phyloP scores from a whole-genome alignment of 2,888 invertebrate genomes.

The Caenorhabditis sp. region DNA sequence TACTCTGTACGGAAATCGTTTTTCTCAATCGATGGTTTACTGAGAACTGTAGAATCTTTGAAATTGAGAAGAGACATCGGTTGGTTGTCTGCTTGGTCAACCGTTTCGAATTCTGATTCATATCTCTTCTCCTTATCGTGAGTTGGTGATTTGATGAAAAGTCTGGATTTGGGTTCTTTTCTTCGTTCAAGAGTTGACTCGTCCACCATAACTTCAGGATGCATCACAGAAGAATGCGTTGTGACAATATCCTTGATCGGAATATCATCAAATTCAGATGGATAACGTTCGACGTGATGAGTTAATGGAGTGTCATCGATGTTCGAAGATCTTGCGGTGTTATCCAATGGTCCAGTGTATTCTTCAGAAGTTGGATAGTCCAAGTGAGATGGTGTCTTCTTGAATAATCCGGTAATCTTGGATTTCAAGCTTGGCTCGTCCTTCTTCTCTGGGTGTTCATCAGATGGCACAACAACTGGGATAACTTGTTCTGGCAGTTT shows the following conservation, averaged over 20 bases:
- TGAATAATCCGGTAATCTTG: constrained; percentile 1
- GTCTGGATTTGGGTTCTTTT: constrained; percentile 21
- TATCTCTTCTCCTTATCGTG: neutral
- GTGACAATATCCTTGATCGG: too few relatives aligned
- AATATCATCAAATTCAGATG: too few relatives aligned
- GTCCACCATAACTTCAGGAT: neutral
- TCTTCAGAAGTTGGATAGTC: constrained; percentile 20
- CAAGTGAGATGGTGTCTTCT: constrained; percentile 1
- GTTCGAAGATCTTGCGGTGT: constrained; percentile 16
- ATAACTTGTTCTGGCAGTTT: neutral
- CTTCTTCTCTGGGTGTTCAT: neutral
- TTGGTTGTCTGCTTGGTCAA: constrained; percentile 1
- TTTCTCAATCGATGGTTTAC: too few relatives aligned
- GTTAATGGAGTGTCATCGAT: constrained; percentile 21
- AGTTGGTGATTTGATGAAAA: neutral
- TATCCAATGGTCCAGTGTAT: constrained; percentile 41
- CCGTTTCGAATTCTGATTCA: constrained; percentile 8
- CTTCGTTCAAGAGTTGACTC: neutral
- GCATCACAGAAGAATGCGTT: too few relatives aligned
- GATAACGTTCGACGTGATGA: neutral
- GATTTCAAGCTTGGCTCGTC: constrained; percentile 16
- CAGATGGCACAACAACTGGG: neutral
- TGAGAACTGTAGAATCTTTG: constrained; percentile 7
- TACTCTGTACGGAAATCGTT: too few relatives aligned
- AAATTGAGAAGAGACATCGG: constrained; percentile 13